A percentile compares a stretch with the other conserved stretches of the same genome.
Conservation (phyloP, 2,888 invertebrate species). For the Pandemis cinnamomeana region DNA sequence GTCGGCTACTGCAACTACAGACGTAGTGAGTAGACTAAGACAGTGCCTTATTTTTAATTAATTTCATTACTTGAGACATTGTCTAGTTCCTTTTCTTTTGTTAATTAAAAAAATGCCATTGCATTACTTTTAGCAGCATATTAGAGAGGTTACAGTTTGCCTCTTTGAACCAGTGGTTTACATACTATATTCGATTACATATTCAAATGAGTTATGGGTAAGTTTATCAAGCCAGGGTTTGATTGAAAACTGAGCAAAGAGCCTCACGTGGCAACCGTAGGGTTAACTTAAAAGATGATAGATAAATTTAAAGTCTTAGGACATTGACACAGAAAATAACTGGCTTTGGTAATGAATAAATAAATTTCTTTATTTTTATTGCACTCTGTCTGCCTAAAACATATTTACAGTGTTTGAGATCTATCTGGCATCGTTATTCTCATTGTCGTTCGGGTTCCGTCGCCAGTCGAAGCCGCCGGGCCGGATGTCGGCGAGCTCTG, state of each 20-base stretch:
- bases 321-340: background rate
- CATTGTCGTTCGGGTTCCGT: slow-evolving; percentile 57
- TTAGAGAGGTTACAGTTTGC: no score
- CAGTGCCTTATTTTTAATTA: no score
- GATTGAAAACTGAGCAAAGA: background rate
- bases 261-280: background rate
- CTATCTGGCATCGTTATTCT: slow-evolving; percentile 49
- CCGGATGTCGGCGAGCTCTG: slow-evolving; percentile 88
- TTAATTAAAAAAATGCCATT: no score
- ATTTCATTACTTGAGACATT: no score
- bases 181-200: no score
- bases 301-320: background rate
- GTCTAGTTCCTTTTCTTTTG: no score
- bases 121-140: no score
- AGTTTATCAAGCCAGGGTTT: background rate
- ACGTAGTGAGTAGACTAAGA: no score
- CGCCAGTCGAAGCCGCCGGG: slow-evolving; percentile 96
- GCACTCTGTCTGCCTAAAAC: slow-evolving; percentile 33
- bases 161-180: no score
- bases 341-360: slow-evolving; percentile 26
- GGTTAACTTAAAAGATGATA: background rate
- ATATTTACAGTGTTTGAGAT: slow-evolving; percentile 44
- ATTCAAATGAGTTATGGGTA: background rate
- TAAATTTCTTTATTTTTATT: slow-evolving; percentile 35
- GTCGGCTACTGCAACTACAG: no score